Percentiles rank a stretch among this genome's conserved stretches.
phyloP scores from a whole-genome alignment of 2,113 vertebrate genomes.

The Chiloscyllium plagiosum region DNA sequence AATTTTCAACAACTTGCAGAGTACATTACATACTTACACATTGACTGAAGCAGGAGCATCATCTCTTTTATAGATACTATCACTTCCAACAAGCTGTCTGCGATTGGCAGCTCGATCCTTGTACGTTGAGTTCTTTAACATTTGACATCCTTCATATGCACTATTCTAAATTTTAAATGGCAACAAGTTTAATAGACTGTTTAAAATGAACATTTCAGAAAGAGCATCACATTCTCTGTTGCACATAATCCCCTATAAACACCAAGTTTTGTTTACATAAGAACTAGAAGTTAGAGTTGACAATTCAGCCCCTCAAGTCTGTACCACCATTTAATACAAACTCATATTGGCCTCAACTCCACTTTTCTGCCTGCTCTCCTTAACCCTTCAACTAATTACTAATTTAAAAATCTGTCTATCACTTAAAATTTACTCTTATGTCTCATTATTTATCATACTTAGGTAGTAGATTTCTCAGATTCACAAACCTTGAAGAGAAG shows the following conservation, averaged over 20 bases:
- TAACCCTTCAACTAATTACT: too few species aligned
- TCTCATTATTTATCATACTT: too few species aligned
- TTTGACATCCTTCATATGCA: constrained; percentile 75
- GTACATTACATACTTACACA: constrained; percentile 58
- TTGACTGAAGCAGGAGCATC: constrained; percentile 86
- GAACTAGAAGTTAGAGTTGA: too few species aligned
- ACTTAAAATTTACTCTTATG: too few species aligned
- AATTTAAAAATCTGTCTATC: too few species aligned
- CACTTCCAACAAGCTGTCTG: constrained; percentile 80
- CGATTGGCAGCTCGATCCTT: constrained; percentile 85
- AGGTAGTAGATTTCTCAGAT: too few species aligned
- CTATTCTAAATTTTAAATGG: constrained; percentile 64
- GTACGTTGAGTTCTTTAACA: constrained; percentile 77
- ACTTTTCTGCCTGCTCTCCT: too few species aligned
- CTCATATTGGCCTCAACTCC: too few species aligned
- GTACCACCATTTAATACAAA: too few species aligned
- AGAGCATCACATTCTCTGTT: background rate
- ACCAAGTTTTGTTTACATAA: background rate
- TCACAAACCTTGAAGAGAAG: too few species aligned
- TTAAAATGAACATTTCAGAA: background rate
- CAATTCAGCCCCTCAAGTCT: too few species aligned
- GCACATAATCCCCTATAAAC: background rate
- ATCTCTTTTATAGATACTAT: constrained; percentile 80
- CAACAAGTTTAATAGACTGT: background rate
- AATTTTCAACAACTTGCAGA: background rate